A percentile compares a stretch with the other conserved stretches of the same genome.
Conservation (phyloP, 2,888 invertebrate species). For the Spialia ferax region DNA sequence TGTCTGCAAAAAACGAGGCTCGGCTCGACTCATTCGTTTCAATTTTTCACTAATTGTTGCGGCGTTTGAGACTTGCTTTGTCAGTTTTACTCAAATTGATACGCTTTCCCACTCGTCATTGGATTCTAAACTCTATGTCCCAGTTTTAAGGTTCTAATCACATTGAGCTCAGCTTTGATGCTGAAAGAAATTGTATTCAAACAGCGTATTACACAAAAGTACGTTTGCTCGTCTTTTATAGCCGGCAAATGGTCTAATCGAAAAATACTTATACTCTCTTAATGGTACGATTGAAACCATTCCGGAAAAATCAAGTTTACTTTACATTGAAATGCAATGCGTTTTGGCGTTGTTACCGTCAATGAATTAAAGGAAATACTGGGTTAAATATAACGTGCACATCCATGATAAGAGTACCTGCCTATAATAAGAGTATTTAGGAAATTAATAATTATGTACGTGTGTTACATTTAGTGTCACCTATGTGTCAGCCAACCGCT, state of each 20-base stretch:
- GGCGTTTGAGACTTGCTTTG: conserved; percentile 42
- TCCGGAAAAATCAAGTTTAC: conserved; percentile 12
- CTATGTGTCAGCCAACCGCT: too few species aligned
- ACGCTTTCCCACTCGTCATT: neutral
- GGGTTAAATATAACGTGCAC: too few species aligned
- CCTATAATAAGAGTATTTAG: too few species aligned
- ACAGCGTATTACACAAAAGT: conserved; percentile 23
- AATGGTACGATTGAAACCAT: conserved; percentile 22
- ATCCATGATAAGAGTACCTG: too few species aligned
- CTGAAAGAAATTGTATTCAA: conserved; percentile 34
- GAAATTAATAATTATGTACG: too few species aligned
- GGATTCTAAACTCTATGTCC: conserved; percentile 8
- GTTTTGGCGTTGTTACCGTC: conserved; percentile 13
- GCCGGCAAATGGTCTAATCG: conserved; percentile 28
- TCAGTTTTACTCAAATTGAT: conserved; percentile 38
- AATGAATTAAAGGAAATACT: conserved; percentile 10
- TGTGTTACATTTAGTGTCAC: too few species aligned
- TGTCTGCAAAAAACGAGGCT: conserved; percentile 48
- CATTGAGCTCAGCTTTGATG: conserved; percentile 10
- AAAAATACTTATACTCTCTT: conserved; percentile 29
- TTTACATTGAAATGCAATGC: too few species aligned
- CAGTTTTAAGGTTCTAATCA: conserved; percentile 5
- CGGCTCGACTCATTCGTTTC: conserved; percentile 49
- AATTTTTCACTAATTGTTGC: conserved; percentile 54
- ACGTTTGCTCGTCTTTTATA: conserved; percentile 30